Conservation (phyloP, 2,888 invertebrate genomes). For the Latheticus oryzae region DNA sequence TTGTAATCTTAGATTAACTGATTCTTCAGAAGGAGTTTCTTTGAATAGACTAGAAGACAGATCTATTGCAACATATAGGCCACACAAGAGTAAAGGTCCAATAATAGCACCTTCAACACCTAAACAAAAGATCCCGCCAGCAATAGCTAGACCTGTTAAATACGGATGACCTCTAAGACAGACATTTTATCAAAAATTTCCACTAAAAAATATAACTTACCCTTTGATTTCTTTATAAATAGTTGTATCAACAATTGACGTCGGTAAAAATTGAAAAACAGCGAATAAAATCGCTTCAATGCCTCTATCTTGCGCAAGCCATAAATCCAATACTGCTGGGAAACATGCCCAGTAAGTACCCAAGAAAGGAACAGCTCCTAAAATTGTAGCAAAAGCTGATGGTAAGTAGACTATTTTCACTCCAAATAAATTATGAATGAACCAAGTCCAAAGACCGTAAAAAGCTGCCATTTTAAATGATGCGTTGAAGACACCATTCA, state of each 20-base stretch:
- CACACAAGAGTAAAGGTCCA: slow-evolving; percentile 94
- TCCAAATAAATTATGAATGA: slow-evolving; percentile 94
- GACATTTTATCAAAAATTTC: slow-evolving; percentile 19
- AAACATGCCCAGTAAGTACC: slow-evolving; percentile 96
- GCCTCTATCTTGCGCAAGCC: slow-evolving; percentile 90
- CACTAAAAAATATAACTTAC: slow-evolving; percentile 67
- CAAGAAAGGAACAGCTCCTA: slow-evolving; percentile 96
- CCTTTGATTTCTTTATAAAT: slow-evolving; percentile 98
- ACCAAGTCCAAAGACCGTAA: slow-evolving; percentile 98
- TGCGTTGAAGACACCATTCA: slow-evolving; percentile 94
- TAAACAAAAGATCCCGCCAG: slow-evolving; percentile 97
- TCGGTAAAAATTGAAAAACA: slow-evolving; percentile 88
- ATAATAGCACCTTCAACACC: slow-evolving; percentile 97
- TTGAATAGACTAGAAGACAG: slow-evolving; percentile 78
- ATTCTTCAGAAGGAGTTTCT: slow-evolving; percentile 75
- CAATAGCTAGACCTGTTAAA: slow-evolving; percentile 95
- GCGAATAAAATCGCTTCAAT: slow-evolving; percentile 85
- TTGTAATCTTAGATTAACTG: slow-evolving; percentile 52
- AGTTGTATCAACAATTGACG: slow-evolving; percentile 92
- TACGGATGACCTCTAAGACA: slow-evolving; percentile 81
- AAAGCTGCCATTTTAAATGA: slow-evolving; percentile 97
- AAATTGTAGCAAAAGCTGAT: slow-evolving; percentile 89
- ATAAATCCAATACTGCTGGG: slow-evolving; percentile 94
- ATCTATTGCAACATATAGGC: slow-evolving; percentile 92
- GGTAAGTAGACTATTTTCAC: slow-evolving; percentile 96